phyloP scores from a whole-genome alignment of 2,888 invertebrate species.

The Plemyria rubiginata region DNA sequence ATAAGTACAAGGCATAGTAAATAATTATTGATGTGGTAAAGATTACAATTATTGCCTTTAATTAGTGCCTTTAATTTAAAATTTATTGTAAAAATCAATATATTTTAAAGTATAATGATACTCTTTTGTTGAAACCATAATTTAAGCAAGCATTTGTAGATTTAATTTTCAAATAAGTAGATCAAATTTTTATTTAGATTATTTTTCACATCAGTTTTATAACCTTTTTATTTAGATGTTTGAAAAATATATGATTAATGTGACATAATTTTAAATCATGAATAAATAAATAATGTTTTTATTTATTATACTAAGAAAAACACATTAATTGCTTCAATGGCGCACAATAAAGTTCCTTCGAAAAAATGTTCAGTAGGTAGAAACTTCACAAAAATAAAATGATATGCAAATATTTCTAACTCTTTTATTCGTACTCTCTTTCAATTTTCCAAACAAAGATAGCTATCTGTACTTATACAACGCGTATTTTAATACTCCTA shows the following conservation, averaged over 20 bases:
- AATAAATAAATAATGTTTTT: neutral
- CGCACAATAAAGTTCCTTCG: neutral
- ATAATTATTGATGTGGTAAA: neutral
- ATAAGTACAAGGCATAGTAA: too few species aligned
- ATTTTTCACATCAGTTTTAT: too few species aligned
- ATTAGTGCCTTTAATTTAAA: neutral
- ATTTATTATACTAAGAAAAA: neutral
- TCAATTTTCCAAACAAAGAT: too few species aligned
- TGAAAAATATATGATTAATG: neutral
- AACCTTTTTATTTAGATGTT: too few species aligned
- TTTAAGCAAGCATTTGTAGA: neutral
- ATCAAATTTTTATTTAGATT: too few species aligned
- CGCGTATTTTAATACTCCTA: too few species aligned
- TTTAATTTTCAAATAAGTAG: neutral
- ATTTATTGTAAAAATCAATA: neutral
- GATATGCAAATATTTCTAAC: neutral
- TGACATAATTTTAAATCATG: neutral
- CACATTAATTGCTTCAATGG: neutral
- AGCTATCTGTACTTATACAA: too few species aligned
- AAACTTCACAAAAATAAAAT: conserved; percentile 4
- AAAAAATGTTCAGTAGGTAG: neutral
- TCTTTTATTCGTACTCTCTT: conserved; percentile 5
- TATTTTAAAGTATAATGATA: neutral
- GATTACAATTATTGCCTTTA: neutral
- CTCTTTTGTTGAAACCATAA: neutral